Conservation (phyloP, 2,797 vertebrate genomes). For the Ctenochaetus hawaiiensis region DNA sequence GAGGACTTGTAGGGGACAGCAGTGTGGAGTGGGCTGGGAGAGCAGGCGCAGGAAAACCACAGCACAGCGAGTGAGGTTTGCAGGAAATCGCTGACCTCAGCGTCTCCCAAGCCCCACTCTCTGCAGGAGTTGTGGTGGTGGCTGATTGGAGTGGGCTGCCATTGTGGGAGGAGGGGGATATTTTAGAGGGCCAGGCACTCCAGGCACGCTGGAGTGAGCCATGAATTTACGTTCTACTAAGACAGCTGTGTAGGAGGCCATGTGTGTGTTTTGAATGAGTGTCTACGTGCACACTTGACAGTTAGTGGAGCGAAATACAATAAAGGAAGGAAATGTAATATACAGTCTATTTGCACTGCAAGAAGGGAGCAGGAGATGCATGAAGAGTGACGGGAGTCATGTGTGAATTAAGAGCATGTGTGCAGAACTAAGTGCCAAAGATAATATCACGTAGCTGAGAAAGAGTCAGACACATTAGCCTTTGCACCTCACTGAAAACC, state of each 20-base stretch:
- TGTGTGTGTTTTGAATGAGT: constrained; percentile 16
- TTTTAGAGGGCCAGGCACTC: constrained; percentile 57
- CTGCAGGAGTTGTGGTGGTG: constrained; percentile 64
- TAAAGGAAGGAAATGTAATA: constrained; percentile 54
- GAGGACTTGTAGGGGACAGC: constrained; percentile 32
- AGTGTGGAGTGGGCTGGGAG: constrained; percentile 47
- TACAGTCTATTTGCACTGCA: constrained; percentile 34
- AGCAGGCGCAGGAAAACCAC: constrained; percentile 74
- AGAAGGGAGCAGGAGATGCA: constrained; percentile 13
- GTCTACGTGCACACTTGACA: constrained; percentile 20
- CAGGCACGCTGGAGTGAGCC: constrained; percentile 49
- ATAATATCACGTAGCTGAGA: constrained; percentile 41
- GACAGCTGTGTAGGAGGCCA: constrained; percentile 43
- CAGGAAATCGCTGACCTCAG: constrained; percentile 80
- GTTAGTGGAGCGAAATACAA: constrained; percentile 29
- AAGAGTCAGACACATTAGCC: constrained; percentile 16
- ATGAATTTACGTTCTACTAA: constrained; percentile 47
- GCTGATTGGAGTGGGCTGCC: constrained; percentile 62
- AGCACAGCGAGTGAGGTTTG: constrained; percentile 30
- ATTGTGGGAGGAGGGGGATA: constrained; percentile 55
- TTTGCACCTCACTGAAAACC: constrained; percentile 27
- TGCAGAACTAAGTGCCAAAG: constrained; percentile 59
- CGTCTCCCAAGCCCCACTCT: constrained; percentile 67
- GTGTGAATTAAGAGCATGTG: constrained; percentile 54
- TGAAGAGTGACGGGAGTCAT: constrained; percentile 35